Conservation (phyloP, 2,888 invertebrate species). For the Dyspetes luteomarginatus region DNA sequence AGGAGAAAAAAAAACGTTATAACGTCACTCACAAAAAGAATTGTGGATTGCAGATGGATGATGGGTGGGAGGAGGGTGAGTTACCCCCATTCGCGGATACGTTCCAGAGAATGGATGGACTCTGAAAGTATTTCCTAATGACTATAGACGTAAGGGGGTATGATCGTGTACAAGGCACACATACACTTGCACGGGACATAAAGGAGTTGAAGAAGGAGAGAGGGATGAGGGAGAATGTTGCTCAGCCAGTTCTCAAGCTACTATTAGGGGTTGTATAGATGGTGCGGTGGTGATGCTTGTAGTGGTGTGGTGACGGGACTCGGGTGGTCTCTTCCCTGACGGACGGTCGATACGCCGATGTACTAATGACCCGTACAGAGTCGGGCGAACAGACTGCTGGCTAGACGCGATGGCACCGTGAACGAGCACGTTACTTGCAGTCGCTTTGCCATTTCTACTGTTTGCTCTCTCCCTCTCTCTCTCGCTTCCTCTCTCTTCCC, state of each 20-base stretch:
- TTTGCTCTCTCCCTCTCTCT: constrained; percentile 12
- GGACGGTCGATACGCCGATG: constrained; percentile 80
- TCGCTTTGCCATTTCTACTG: constrained; percentile 38
- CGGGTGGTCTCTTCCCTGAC: constrained; percentile 56
- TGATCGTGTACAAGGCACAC: constrained; percentile 46
- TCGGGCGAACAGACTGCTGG: constrained; percentile 80
- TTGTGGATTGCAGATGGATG: constrained; percentile 41
- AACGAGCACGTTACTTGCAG: constrained; percentile 53
- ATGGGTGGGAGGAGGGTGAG: constrained; percentile 39
- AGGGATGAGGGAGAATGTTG: constrained; percentile 46
- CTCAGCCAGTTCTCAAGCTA: constrained; percentile 39
- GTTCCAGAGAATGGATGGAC: constrained; percentile 77
- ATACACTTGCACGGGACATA: too few relatives aligned
- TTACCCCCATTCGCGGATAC: constrained; percentile 30
- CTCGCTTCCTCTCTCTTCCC: constrained; percentile 5
- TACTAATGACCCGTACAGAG: constrained; percentile 82
- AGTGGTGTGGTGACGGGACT: constrained; percentile 58
- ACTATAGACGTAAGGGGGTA: constrained; percentile 70
- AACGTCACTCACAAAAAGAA: constrained; percentile 32
- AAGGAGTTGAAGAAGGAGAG: constrained; percentile 45
- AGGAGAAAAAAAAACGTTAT: constrained; percentile 43
- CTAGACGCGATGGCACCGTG: constrained; percentile 81
- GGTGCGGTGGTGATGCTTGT: constrained; percentile 39
- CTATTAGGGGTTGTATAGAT: constrained; percentile 5
- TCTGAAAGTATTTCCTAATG: constrained; percentile 81